phyloP scores from a whole-genome alignment of 2,113 vertebrate genomes.

The Rana temporaria region DNA sequence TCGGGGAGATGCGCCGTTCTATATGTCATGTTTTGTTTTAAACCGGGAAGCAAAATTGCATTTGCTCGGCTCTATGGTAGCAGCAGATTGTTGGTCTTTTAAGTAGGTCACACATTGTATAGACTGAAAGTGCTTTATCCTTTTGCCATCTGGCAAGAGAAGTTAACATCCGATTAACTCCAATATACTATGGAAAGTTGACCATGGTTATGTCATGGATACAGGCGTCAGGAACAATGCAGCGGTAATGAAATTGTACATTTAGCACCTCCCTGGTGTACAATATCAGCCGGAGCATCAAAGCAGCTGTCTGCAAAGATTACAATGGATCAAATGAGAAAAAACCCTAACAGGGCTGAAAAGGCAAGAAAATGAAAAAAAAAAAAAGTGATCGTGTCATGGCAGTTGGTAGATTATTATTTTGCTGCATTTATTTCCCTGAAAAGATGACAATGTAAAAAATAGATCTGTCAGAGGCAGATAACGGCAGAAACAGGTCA shows the following conservation, averaged over 20 bases:
- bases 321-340: neutral
- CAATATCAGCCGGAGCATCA: neutral
- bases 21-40: conserved; percentile 58
- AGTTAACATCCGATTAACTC: conserved; percentile 77
- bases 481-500: too few relatives aligned
- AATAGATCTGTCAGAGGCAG: too few relatives aligned
- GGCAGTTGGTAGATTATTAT: neutral
- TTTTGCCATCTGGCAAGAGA: conserved; percentile 86
- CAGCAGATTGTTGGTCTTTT: conserved; percentile 71
- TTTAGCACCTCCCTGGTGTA: conserved; percentile 25
- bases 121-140: conserved; percentile 69
- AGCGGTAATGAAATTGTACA: conserved; percentile 14
- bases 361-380: neutral
- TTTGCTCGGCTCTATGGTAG: conserved; percentile 65
- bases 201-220: conserved; percentile 67
- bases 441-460: neutral
- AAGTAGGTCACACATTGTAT: conserved; percentile 79
- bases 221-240: conserved; percentile 60
- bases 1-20: conserved; percentile 35
- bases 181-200: conserved; percentile 73
- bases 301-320: conserved; percentile 20
- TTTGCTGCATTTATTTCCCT: neutral
- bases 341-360: neutral
- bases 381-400: neutral
- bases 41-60: conserved; percentile 62